Evolutionary conservation across 53 echinoderm and acorn worm genomes (phyloP).

Genomic region (Arbacia lixula): DNA sequence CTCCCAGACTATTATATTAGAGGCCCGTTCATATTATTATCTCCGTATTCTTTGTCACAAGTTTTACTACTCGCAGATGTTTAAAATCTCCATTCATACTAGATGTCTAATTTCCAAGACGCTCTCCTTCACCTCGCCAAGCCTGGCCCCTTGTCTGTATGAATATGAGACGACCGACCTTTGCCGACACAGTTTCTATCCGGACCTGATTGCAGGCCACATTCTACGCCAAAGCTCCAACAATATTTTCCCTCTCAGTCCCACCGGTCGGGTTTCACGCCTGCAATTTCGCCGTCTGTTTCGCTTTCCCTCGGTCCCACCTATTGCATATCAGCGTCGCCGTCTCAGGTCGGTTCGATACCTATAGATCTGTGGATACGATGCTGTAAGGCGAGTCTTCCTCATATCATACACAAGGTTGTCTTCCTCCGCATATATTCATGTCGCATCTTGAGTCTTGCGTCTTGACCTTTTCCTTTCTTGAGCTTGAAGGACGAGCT

Average conservation of each 20-base stretch:
- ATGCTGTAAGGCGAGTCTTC: conserved; percentile 19
- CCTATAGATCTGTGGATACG: too few species aligned
- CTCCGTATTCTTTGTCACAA: neutral
- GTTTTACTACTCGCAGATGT: too few species aligned
- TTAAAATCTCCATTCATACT: too few species aligned
- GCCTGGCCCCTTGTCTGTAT: conserved; percentile 1
- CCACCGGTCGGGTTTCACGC: conserved; percentile 54
- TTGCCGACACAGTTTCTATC: conserved; percentile 31
- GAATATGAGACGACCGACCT: neutral
- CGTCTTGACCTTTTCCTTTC: too few species aligned
- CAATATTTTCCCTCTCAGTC: conserved; percentile 59
- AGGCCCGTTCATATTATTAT: neutral
- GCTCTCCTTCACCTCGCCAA: too few species aligned
- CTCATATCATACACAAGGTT: neutral
- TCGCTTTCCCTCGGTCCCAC: conserved; percentile 34
- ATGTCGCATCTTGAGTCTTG: too few species aligned
- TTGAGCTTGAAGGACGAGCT: too few species aligned
- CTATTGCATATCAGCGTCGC: conserved; percentile 38
- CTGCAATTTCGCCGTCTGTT: conserved; percentile 47
- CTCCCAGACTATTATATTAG: neutral
- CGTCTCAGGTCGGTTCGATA: conserved; percentile 12
- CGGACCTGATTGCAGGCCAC: conserved; percentile 15
- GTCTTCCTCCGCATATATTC: too few species aligned
- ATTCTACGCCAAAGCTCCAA: conserved; percentile 32
- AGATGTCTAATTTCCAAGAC: too few species aligned